Percentiles rank a stretch among this genome's conserved stretches.
phyloP scores from a whole-genome alignment of 2,797 vertebrate genomes.

The Clarias laeviceps region DNA sequence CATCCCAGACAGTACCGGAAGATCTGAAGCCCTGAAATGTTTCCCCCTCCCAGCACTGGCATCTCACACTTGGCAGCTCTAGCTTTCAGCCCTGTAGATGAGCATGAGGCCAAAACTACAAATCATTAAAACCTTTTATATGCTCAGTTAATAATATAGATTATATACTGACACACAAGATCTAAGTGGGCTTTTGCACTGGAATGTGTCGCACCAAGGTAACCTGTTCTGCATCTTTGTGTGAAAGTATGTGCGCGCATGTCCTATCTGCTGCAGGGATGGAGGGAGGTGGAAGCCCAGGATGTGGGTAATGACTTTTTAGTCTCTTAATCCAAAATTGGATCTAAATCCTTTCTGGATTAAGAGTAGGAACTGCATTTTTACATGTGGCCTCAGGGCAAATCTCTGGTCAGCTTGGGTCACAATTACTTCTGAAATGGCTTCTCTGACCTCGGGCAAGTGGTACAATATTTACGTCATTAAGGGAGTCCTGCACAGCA shows the following conservation, averaged over 20 bases:
- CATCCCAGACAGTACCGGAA: slow-evolving; percentile 64
- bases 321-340: slow-evolving; percentile 73
- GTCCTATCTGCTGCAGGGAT: slow-evolving; percentile 59
- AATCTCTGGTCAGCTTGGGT: slow-evolving; percentile 65
- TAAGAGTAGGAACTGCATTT: slow-evolving; percentile 70
- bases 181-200: slow-evolving; percentile 69
- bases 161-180: slow-evolving; percentile 72
- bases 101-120: slow-evolving; percentile 54
- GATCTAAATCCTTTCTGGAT: slow-evolving; percentile 76
- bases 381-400: slow-evolving; percentile 67
- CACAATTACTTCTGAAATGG: slow-evolving; percentile 58
- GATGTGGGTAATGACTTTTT: slow-evolving; percentile 64
- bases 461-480: slow-evolving; percentile 44
- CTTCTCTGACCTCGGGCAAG: slow-evolving; percentile 59
- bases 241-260: slow-evolving; percentile 16
- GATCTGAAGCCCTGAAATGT: slow-evolving; percentile 47
- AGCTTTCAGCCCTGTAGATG: slow-evolving; percentile 57
- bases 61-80: slow-evolving; percentile 61
- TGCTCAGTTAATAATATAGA: slow-evolving; percentile 73
- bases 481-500: slow-evolving; percentile 21
- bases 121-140: slow-evolving; percentile 71
- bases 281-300: slow-evolving; percentile 53
- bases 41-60: slow-evolving; percentile 43
- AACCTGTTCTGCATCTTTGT: slow-evolving; percentile 46
- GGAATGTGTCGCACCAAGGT: slow-evolving; percentile 25